phyloP scores from a whole-genome alignment of 2,797 vertebrate genomes.

The Podargus strigoides region DNA sequence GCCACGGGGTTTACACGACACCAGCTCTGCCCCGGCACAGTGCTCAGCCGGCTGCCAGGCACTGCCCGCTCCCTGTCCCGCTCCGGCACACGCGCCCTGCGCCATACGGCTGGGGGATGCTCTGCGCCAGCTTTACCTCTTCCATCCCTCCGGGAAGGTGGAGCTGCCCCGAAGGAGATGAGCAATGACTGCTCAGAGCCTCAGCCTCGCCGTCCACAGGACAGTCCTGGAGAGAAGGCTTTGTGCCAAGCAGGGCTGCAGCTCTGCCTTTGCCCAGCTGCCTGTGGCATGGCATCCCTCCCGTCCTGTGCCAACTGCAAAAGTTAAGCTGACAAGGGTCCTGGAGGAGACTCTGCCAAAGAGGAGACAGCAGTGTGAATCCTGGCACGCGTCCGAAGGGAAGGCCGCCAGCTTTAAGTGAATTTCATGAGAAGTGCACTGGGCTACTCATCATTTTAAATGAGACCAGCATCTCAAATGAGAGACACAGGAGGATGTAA shows the following conservation, averaged over 20 bases:
- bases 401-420: conserved; percentile 18
- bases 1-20: not conserved
- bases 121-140: not conserved
- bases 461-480: conserved; percentile 4
- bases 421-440: conserved; percentile 39
- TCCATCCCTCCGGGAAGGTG: not conserved
- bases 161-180: not conserved
- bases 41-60: not conserved
- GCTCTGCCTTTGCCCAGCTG: not conserved
- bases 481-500: conserved; percentile 18
- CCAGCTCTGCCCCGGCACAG: not conserved
- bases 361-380: not conserved
- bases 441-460: conserved; percentile 45
- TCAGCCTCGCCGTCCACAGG: not conserved
- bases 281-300: not conserved
- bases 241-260: not conserved
- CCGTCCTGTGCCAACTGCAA: not conserved
- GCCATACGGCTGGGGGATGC: not conserved
- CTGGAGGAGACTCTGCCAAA: not conserved
- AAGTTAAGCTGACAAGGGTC: not conserved
- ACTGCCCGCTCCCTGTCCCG: not conserved
- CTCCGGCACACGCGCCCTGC: fast-evolving
- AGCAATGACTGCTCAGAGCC: not conserved
- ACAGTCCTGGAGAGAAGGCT: not conserved
- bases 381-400: not conserved